Percentiles rank a stretch among this genome's conserved stretches.
Conservation (phyloP, 2,797 vertebrate genomes). For the Cossypha caffra region DNA sequence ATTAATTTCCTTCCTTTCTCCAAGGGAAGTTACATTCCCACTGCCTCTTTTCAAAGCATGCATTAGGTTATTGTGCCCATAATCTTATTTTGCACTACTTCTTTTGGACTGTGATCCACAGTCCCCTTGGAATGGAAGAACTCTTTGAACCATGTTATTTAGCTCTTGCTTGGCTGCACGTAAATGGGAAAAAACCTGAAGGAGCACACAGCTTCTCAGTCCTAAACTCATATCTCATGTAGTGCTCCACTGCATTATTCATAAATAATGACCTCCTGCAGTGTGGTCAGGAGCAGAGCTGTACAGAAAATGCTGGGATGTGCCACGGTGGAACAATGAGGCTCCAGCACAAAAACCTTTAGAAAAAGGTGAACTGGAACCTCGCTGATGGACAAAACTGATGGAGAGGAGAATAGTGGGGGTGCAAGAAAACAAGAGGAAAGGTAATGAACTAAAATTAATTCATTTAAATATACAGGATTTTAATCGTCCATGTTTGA, state of each 20-base stretch:
- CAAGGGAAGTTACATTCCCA: background rate
- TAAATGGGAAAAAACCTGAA: background rate
- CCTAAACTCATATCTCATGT: background rate
- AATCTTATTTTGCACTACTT: background rate
- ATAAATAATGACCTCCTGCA: background rate
- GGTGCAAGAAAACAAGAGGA: background rate
- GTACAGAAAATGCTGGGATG: background rate
- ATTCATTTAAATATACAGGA: background rate
- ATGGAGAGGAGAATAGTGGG: background rate
- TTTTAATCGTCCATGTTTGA: background rate
- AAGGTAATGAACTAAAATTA: background rate
- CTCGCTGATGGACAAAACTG: background rate
- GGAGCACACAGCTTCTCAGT: background rate
- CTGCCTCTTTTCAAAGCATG: background rate
- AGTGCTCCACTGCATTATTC: background rate
- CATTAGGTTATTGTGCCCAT: background rate
- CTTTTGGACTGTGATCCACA: background rate
- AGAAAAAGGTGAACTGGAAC: background rate
- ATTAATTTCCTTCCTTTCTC: slow-evolving; percentile 5
- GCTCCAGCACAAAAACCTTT: background rate
- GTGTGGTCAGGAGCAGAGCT: background rate
- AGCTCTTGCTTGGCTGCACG: background rate
- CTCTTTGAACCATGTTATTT: background rate
- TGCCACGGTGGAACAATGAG: fast-evolving
- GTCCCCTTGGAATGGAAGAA: background rate